Evolutionary conservation across 1,140 invertebrate genomes (phyloP).

Genomic region (Sinonovacula constricta): DNA sequence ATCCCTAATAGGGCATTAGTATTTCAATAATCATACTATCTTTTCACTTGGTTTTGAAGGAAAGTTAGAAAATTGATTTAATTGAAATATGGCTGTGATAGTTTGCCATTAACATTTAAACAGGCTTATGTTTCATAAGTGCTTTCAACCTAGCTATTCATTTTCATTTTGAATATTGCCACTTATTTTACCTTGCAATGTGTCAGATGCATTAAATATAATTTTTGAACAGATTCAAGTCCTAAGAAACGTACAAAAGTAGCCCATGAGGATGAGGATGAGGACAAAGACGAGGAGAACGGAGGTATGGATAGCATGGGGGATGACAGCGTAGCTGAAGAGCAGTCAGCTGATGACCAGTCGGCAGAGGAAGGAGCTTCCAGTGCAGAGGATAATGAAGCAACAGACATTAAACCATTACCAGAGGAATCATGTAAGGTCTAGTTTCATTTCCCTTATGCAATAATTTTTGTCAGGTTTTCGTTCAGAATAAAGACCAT

Average conservation of each 20-base stretch:
- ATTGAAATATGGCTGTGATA: background rate
- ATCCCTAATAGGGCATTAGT: background rate
- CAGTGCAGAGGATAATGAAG: background rate
- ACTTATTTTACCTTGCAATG: background rate
- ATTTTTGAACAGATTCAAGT: background rate
- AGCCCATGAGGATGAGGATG: slow-evolving; percentile 12
- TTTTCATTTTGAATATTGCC: too few species aligned
- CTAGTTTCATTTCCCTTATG: background rate
- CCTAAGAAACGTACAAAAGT: background rate
- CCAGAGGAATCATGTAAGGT: background rate
- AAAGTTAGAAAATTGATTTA: background rate
- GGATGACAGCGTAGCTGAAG: slow-evolving; percentile 54
- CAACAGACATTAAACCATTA: background rate
- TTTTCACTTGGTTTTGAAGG: background rate
- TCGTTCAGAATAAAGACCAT: background rate
- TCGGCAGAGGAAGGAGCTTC: slow-evolving; percentile 22
- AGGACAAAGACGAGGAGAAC: slow-evolving; percentile 80
- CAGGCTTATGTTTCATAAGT: too few species aligned
- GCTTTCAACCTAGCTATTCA: too few species aligned
- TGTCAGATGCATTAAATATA: background rate
- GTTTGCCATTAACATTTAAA: background rate
- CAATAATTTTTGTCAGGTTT: background rate
- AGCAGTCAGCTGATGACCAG: slow-evolving; percentile 30
- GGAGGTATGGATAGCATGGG: slow-evolving; percentile 11
- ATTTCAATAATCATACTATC: background rate